These are phyloP conservation scores for Agrotis puta DNA, from an alignment of 2,888 invertebrate genomes.

Conservation along the genomic window DNA sequence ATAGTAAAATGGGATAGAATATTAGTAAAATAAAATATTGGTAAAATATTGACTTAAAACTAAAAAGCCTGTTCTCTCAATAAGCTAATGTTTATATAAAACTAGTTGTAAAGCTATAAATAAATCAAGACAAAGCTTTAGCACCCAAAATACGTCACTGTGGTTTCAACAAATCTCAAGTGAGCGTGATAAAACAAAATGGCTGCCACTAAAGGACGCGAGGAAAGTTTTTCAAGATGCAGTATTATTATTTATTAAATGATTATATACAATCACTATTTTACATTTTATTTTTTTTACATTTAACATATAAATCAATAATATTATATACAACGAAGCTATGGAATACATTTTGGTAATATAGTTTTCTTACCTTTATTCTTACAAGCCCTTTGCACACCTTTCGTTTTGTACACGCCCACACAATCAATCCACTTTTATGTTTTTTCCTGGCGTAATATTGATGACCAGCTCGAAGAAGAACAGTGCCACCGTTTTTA, in stretches of 20 bases:
- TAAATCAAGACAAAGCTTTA: constrained; percentile 18
- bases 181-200: constrained; percentile 27
- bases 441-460: constrained; percentile 32
- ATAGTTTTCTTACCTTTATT: constrained; percentile 29
- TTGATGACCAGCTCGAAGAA: constrained; percentile 29
- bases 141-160: constrained; percentile 25
- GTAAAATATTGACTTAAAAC: no score
- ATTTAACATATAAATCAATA: constrained; percentile 25
- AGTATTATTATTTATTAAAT: constrained; percentile 24
- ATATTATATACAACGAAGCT: constrained; percentile 28
- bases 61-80: background rate
- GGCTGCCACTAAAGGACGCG: constrained; percentile 26
- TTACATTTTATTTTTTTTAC: constrained; percentile 23
- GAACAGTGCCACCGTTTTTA: constrained; percentile 24
- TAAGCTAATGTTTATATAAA: constrained; percentile 26
- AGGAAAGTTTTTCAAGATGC: constrained; percentile 24
- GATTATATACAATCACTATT: constrained; percentile 24
- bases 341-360: constrained; percentile 29
- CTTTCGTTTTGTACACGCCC: constrained; percentile 34
- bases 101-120: constrained; percentile 28
- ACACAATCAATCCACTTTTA: constrained; percentile 32
- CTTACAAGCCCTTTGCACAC: constrained; percentile 28
- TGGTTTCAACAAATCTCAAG: constrained; percentile 26
- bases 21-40: no score
- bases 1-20: no score